These are phyloP conservation scores for Glandiceps talaboti DNA, from an alignment of 53 echinoderm and acorn worm species.

Conservation along the genomic window DNA sequence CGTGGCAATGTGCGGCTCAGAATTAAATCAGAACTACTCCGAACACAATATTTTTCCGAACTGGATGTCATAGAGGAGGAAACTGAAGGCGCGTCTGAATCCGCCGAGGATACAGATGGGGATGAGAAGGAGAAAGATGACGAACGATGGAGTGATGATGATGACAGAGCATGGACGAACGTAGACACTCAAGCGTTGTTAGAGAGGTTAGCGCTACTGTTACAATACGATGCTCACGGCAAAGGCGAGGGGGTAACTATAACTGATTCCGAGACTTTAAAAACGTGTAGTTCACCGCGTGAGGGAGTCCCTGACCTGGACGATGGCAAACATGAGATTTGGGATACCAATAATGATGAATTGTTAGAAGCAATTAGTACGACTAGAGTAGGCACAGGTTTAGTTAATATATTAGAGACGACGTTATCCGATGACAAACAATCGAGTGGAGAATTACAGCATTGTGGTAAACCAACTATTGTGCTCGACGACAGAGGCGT, in stretches of 20 bases:
- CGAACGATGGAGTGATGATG: neutral
- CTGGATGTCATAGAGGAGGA: constrained; percentile 36
- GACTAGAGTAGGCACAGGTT: neutral
- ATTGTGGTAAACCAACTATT: neutral
- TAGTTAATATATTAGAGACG: neutral
- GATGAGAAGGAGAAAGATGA: neutral
- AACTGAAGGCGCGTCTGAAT: too few relatives aligned
- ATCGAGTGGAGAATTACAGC: neutral
- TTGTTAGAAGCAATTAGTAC: neutral
- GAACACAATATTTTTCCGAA: constrained; percentile 19
- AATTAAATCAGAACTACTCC: neutral
- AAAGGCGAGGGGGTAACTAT: neutral
- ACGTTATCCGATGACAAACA: neutral
- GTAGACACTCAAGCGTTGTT: too few relatives aligned
- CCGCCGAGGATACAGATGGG: neutral
- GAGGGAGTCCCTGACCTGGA: neutral
- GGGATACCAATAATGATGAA: neutral
- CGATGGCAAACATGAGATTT: neutral
- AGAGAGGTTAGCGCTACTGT: too few relatives aligned
- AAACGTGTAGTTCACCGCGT: neutral
- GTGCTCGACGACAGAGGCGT: neutral
- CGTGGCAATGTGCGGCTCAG: neutral
- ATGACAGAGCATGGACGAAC: too few relatives aligned
- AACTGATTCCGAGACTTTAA: too few relatives aligned
- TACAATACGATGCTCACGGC: neutral